Evolutionary conservation across 1,140 invertebrate genomes (phyloP).

Genomic region (Drosophila miranda): DNA sequence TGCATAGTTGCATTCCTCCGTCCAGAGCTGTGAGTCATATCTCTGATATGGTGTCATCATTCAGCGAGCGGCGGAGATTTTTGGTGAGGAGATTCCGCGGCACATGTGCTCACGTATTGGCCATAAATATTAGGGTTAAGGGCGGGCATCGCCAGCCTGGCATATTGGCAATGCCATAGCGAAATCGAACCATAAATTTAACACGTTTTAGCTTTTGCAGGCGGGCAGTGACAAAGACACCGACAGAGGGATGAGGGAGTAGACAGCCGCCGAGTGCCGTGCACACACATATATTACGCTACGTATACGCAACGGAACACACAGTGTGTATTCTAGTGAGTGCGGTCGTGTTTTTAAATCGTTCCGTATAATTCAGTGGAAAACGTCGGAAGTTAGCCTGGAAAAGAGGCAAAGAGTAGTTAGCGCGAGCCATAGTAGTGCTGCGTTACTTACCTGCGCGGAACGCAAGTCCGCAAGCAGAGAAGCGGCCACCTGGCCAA

Average conservation of each 20-base stretch:
- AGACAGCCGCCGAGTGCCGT: conserved; percentile 10
- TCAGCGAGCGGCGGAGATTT: conserved; percentile 38
- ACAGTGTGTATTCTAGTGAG: too few species aligned
- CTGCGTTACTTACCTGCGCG: too few species aligned
- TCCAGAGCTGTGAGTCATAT: conserved; percentile 28
- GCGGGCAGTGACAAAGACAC: neutral
- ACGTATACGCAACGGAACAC: conserved; percentile 13
- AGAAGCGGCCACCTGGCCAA: too few species aligned
- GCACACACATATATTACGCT: conserved; percentile 16
- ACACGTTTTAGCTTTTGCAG: conserved; percentile 74
- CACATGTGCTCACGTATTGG: conserved; percentile 76
- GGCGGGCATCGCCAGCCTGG: conserved; percentile 36
- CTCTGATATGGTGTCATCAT: conserved; percentile 53
- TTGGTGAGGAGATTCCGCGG: conserved; percentile 2
- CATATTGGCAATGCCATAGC: conserved; percentile 64
- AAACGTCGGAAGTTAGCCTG: too few species aligned
- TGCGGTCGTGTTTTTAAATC: too few species aligned
- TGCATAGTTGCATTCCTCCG: neutral
- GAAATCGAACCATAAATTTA: conserved; percentile 78
- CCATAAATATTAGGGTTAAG: conserved; percentile 68
- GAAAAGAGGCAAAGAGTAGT: too few species aligned
- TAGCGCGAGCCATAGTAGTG: too few species aligned
- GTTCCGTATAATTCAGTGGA: too few species aligned
- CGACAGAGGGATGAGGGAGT: conserved; percentile 8
- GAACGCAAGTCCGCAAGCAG: too few species aligned